Conservation (phyloP, 2,888 invertebrate genomes). For the Aphrophora alni region DNA sequence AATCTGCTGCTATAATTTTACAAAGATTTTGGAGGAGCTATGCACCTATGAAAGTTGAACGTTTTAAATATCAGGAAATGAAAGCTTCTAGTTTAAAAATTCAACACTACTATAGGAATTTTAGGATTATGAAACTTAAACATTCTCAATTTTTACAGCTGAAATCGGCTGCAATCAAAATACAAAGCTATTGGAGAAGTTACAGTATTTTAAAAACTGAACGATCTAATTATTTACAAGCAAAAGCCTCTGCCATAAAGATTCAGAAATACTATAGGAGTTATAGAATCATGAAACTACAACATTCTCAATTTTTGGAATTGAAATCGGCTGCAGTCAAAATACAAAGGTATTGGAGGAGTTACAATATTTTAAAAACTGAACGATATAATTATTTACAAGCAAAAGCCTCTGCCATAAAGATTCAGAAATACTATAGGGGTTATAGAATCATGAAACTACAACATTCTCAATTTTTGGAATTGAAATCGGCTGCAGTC, state of each 20-base stretch:
- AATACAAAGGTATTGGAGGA: no score
- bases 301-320: no score
- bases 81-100: not conserved
- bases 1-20: slow-evolving; percentile 53
- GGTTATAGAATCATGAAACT: no score
- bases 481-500: no score
- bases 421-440: no score
- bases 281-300: no score
- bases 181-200: slow-evolving; percentile 41
- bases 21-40: slow-evolving; percentile 59
- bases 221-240: slow-evolving; percentile 17
- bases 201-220: slow-evolving; percentile 31
- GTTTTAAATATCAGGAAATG: not conserved
- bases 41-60: slow-evolving; percentile 54
- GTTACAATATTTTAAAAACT: no score
- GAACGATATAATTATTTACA: no score
- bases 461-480: no score
- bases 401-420: no score
- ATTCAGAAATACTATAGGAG: no score
- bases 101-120: not conserved
- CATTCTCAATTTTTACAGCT: slow-evolving; percentile 53
- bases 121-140: not conserved
- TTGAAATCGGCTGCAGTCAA: no score
- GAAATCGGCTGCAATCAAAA: slow-evolving; percentile 46
- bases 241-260: slow-evolving; percentile 48